These are phyloP conservation scores for Rhodophaea formosa DNA, from an alignment of 2,888 invertebrate genomes.

Conservation along the genomic window DNA sequence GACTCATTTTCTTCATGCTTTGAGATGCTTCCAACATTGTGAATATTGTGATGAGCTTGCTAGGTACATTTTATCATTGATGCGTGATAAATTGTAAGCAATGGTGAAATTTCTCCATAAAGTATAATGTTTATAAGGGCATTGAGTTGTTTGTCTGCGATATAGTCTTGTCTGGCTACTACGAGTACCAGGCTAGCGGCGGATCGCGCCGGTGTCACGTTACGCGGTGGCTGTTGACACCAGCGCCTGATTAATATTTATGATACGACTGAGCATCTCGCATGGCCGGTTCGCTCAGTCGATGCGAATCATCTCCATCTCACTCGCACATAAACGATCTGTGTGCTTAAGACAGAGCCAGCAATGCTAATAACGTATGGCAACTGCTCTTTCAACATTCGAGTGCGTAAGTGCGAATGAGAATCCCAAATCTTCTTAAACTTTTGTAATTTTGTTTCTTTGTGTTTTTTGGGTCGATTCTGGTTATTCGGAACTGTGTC, in stretches of 20 bases:
- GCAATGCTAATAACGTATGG: conserved; percentile 52
- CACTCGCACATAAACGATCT: conserved; percentile 51
- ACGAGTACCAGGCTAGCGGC: conserved; percentile 72
- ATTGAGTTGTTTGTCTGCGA: conserved; percentile 40
- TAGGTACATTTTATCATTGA: not conserved
- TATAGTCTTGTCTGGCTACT: conserved; percentile 53
- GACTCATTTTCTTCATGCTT: not conserved
- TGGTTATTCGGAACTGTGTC: conserved; percentile 24
- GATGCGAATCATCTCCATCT: conserved; percentile 70
- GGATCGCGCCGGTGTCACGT: conserved; percentile 77
- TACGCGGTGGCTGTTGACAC: conserved; percentile 82
- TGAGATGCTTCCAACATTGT: not conserved
- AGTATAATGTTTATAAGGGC: not conserved
- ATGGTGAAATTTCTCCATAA: not conserved
- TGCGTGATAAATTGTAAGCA: not conserved
- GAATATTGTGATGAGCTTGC: not conserved
- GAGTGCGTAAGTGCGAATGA: conserved; percentile 75
- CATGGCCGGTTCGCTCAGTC: conserved; percentile 76
- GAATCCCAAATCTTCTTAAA: conserved; percentile 73
- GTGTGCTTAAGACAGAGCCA: conserved; percentile 48
- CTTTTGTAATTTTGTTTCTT: conserved; percentile 62
- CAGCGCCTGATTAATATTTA: conserved; percentile 82
- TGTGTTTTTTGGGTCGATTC: conserved; percentile 45
- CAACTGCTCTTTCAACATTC: conserved; percentile 65
- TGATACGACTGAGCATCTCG: conserved; percentile 81